Evolutionary conservation across 2,888 invertebrate genomes (phyloP).

Genomic region (Nomada goodeniana): DNA sequence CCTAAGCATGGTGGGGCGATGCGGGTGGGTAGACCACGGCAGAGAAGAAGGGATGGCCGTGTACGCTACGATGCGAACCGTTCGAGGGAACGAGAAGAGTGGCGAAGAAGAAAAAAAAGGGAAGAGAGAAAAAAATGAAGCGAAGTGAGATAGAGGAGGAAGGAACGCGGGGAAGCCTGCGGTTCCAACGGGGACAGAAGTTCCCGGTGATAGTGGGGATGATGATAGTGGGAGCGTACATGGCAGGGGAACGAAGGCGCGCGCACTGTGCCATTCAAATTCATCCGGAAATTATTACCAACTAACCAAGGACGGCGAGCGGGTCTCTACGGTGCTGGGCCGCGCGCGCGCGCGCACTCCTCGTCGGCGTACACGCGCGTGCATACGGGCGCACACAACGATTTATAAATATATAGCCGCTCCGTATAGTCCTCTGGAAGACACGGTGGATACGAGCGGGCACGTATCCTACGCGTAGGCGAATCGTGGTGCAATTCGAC

Average conservation of each 20-base stretch:
- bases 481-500: neutral
- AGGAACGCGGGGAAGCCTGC: neutral
- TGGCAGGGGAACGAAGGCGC: conserved; percentile 39
- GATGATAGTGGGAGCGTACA: neutral
- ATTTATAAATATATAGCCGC: conserved; percentile 40
- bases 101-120: conserved; percentile 47
- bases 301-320: conserved; percentile 75
- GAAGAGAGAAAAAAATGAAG: conserved; percentile 35
- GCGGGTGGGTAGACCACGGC: conserved; percentile 47
- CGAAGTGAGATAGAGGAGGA: conserved; percentile 36
- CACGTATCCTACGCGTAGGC: neutral
- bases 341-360: conserved; percentile 30
- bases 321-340: conserved; percentile 43
- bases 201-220: neutral
- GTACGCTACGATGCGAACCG: conserved; percentile 32
- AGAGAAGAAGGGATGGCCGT: conserved; percentile 25
- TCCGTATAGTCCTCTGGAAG: conserved; percentile 17
- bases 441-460: conserved; percentile 7
- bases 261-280: conserved; percentile 77
- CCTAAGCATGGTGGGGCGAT: conserved; percentile 36
- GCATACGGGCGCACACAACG: conserved; percentile 17
- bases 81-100: conserved; percentile 50
- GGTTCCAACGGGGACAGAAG: neutral
- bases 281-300: conserved; percentile 79
- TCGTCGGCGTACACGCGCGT: conserved; percentile 5